Evolutionary conservation across 1,140 invertebrate species (phyloP), one percentile per base, ranked within the genome.

Genomic region (Zaprionus ghesquierei): DNA sequence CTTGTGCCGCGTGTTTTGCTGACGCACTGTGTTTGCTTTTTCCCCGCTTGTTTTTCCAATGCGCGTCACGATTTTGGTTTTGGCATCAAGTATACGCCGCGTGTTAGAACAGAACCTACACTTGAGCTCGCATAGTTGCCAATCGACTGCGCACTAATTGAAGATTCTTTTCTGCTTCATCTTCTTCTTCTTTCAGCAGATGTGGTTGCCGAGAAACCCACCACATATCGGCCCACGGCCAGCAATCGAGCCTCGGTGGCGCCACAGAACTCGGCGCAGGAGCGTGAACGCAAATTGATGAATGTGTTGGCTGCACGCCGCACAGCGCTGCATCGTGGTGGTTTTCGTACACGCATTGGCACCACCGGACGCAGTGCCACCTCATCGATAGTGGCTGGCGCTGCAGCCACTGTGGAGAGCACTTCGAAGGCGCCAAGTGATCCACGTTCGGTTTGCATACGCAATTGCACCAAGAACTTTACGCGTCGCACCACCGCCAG

Each of bases 291-390:
- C 25, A 93, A 93, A 69, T 85, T 94, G 55, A 90, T 93, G 84
- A 93, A 93, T 27, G 82, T 94, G 23, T 87, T 94, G 54, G 93
- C 93, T 0, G 94, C 93, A 1, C 81, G 94, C 12, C 89, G 94
- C 18, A 80, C 92, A 85, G 75, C 92, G 80, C 18, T 92, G 78
- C 58, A 93, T 85, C 61, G 89, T 76, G 77, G 91, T 92, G 65
- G 92, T 71, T 64, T 92, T 90, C 64, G 93, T 91, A 90, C 92
- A 87, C 63, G 89, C 76, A 62, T 86, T 90, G 89, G 75, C 25
- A 89, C 89, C 59, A 92, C 90, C 3, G 81, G 79, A 27, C 75
- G 89, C 22, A 91, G 77, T 49, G 80, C 82, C 25, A 81, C 84
- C 1, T 81, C 81, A 0, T 56, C 74, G 0, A 38, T 18, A 13